Evolutionary conservation across 2,113 vertebrate genomes (phyloP).

Genomic region (Stictonetta naevosa): DNA sequence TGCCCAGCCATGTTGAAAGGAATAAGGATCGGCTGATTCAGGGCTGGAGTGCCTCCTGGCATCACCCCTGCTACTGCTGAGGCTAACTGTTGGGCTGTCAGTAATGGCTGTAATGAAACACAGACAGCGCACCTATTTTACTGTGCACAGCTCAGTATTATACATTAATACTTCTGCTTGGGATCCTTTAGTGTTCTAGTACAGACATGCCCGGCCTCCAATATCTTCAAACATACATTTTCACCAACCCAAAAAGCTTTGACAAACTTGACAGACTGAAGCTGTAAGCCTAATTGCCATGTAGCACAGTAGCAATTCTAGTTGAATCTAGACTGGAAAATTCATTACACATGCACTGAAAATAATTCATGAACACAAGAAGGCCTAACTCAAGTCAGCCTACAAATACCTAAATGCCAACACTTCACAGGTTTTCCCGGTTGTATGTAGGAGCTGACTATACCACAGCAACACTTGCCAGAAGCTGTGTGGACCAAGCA

Average conservation of each 20-base stretch:
- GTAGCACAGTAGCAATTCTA: not conserved
- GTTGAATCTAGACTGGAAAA: not conserved
- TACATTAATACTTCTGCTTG: not conserved
- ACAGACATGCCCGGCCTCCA: not conserved
- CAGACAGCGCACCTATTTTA: not conserved
- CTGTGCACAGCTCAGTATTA: not conserved
- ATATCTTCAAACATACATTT: not conserved
- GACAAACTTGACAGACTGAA: not conserved
- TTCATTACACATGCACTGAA: not conserved
- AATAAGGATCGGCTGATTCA: conserved; percentile 98
- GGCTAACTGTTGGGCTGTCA: conserved; percentile 95
- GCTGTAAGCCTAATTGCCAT: not conserved
- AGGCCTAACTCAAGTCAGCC: not conserved
- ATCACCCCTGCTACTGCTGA: conserved; percentile 94
- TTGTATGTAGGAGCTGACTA: not conserved
- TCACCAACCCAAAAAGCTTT: not conserved
- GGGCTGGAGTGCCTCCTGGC: conserved; percentile 89
- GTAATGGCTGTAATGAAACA: conserved; percentile 85
- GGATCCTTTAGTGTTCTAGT: not conserved
- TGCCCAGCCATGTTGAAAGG: conserved; percentile 97
- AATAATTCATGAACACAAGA: not conserved
- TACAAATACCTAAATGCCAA: not conserved
- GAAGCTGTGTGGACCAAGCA: not conserved
- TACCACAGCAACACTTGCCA: not conserved
- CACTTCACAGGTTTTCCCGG: not conserved